A percentile compares a stretch with the other conserved stretches of the same genome.
These are phyloP conservation scores for Axis porcinus DNA, from an alignment of 2,113 vertebrate species.

Conservation along the genomic window DNA sequence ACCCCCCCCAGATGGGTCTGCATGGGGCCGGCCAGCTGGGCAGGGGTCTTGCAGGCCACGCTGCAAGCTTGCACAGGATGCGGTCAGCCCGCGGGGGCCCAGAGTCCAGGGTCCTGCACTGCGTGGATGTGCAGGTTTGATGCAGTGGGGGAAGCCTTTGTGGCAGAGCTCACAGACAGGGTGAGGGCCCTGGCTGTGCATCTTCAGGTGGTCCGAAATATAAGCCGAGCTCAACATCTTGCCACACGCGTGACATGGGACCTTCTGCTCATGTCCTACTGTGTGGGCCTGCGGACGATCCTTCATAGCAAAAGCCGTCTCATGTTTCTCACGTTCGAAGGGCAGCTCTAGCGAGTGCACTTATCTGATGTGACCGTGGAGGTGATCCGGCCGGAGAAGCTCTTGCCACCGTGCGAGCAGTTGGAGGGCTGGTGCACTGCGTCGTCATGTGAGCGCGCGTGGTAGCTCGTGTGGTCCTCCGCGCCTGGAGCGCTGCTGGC, in stretches of 20 bases:
- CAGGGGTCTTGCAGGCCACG: conserved; percentile 93
- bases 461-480: conserved; percentile 94
- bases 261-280: conserved; percentile 92
- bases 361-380: conserved; percentile 92
- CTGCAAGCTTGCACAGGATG: conserved; percentile 92
- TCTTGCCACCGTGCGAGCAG: conserved; percentile 92
- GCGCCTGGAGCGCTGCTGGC: conserved; percentile 94
- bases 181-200: conserved; percentile 93
- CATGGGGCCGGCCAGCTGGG: conserved; percentile 94
- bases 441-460: conserved; percentile 92
- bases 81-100: conserved; percentile 86
- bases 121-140: conserved; percentile 90
- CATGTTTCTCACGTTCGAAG: conserved; percentile 93
- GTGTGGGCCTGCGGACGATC: conserved; percentile 91
- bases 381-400: conserved; percentile 93
- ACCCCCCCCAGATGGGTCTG: conserved; percentile 79
- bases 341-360: conserved; percentile 92
- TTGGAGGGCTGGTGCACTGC: conserved; percentile 92
- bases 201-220: conserved; percentile 95
- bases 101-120: conserved; percentile 93
- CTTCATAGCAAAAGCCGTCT: conserved; percentile 92
- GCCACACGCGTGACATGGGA: conserved; percentile 91
- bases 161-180: conserved; percentile 92
- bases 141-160: conserved; percentile 85
- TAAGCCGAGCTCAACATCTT: conserved; percentile 92